Evolutionary conservation across 2,113 vertebrate species (phyloP).

Genomic region (Connochaetes taurinus): DNA sequence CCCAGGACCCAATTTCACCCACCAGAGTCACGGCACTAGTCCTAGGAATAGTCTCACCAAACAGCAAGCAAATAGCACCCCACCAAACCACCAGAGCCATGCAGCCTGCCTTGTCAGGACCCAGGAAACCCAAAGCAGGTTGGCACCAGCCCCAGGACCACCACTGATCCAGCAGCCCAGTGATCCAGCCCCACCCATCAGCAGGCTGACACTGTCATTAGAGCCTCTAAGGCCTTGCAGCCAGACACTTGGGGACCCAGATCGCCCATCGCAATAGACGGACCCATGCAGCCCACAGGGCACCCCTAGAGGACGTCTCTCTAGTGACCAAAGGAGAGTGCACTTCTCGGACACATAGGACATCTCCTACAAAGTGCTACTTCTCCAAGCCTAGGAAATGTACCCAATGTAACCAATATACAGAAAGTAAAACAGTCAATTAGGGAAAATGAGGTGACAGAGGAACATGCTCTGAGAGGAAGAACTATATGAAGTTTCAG

Average conservation of each 20-base stretch:
- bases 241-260: neutral
- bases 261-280: neutral
- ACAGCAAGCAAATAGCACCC: neutral
- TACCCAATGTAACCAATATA: neutral
- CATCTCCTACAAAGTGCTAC: neutral
- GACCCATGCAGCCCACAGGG: neutral
- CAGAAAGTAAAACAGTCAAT: neutral
- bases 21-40: neutral
- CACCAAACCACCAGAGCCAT: neutral
- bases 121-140: neutral
- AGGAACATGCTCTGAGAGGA: neutral
- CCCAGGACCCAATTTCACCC: neutral
- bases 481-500: neutral
- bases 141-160: neutral
- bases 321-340: neutral
- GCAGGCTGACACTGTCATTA: too few species aligned
- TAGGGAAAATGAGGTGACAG: neutral
- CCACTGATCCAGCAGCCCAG: neutral
- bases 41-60: neutral
- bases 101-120: neutral
- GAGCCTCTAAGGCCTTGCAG: neutral
- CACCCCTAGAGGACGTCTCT: neutral
- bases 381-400: neutral
- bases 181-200: neutral
- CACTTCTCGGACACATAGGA: neutral